These are phyloP conservation scores for Eidolon dupreanum DNA, from an alignment of 2,797 vertebrate species.

Conservation along the genomic window DNA sequence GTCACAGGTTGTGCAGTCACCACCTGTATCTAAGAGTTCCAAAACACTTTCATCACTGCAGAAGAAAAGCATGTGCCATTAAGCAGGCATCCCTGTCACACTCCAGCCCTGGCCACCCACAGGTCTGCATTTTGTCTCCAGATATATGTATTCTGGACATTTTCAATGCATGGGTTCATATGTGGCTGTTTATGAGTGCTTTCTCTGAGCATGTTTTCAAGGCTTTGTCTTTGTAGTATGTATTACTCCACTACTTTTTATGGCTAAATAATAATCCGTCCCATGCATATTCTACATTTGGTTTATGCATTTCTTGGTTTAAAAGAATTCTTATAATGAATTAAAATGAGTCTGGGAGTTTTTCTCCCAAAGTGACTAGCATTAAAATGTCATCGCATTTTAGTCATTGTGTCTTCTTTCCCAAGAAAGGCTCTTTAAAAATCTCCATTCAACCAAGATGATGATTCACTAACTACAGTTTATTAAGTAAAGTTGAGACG, in stretches of 20 bases:
- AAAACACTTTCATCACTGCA: neutral
- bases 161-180: neutral
- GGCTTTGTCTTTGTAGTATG: rapidly evolving
- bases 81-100: neutral
- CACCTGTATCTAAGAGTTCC: neutral
- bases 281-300: neutral
- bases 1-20: rapidly evolving
- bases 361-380: neutral
- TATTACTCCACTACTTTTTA: too few species aligned
- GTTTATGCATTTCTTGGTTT: neutral
- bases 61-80: neutral
- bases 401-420: neutral
- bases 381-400: neutral
- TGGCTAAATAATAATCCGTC: rapidly evolving
- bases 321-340: neutral
- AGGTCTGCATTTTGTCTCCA: neutral
- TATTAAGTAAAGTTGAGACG: neutral
- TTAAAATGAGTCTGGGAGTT: neutral
- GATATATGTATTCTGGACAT: neutral
- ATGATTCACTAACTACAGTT: neutral
- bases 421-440: neutral
- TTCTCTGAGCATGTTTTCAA: neutral
- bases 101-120: neutral
- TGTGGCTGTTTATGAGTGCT: neutral
- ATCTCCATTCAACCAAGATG: neutral